Evolutionary conservation across 2,797 vertebrate genomes (phyloP).

Genomic region (Thamnophis elegans): DNA sequence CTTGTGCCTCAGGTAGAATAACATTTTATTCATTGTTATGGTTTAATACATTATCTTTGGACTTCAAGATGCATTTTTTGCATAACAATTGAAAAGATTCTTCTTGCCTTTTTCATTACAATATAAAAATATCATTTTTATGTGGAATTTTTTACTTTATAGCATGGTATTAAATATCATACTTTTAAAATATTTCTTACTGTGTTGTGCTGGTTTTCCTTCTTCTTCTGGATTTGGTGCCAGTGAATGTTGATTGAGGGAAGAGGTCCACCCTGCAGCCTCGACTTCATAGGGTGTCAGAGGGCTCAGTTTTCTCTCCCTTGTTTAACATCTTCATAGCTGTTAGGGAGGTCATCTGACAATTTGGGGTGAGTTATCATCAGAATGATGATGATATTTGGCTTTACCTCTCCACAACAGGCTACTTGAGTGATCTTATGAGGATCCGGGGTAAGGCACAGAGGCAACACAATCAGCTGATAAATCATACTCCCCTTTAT

Average conservation of each 20-base stretch:
- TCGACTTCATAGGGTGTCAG: neutral
- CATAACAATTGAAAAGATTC: conserved; percentile 52
- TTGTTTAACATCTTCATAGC: neutral
- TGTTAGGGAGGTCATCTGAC: neutral
- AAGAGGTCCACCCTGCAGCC: neutral
- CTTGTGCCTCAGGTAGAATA: conserved; percentile 56
- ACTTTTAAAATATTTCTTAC: conserved; percentile 10
- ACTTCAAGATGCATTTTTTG: conserved; percentile 56
- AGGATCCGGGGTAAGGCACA: no score
- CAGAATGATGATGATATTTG: neutral
- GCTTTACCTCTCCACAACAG: neutral
- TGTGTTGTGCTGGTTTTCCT: neutral
- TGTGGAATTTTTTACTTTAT: conserved; percentile 1
- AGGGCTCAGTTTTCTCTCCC: neutral
- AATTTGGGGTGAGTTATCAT: neutral
- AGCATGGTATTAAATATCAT: neutral
- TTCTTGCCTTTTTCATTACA: conserved; percentile 36
- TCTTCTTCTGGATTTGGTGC: neutral
- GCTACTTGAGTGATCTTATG: neutral
- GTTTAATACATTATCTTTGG: conserved; percentile 56
- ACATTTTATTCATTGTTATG: conserved; percentile 55
- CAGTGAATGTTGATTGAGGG: neutral
- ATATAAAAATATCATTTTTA: conserved; percentile 27
- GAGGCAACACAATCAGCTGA: no score
- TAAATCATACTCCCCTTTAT: no score